Percentiles rank a stretch among this genome's conserved stretches.
These are phyloP conservation scores for Hylyphantes graminicola DNA, from an alignment of 1,140 invertebrate species.

Conservation along the genomic window DNA sequence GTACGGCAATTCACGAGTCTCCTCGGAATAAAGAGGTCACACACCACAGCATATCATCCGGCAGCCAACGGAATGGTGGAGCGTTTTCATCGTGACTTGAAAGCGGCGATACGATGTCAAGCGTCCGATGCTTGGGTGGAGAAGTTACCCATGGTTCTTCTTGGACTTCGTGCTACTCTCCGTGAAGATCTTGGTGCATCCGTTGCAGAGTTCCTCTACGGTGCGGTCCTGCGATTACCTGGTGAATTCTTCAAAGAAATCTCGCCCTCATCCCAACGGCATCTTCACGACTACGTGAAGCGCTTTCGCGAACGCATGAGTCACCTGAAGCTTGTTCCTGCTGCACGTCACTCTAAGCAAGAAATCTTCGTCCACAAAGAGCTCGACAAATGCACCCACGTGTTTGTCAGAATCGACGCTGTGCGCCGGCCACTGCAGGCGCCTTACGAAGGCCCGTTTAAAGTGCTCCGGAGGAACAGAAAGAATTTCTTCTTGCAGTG, in stretches of 20 bases:
- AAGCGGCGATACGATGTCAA: constrained; percentile 62
- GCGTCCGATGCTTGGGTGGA: neutral
- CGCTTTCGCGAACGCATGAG: neutral
- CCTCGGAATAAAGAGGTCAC: constrained; percentile 63
- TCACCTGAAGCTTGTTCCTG: neutral
- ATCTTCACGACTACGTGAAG: neutral
- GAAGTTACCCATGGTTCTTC: constrained; percentile 65
- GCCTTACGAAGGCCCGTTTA: neutral
- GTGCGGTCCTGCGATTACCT: constrained; percentile 55
- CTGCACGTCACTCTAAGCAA: neutral
- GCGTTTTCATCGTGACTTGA: constrained; percentile 67
- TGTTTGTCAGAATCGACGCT: neutral
- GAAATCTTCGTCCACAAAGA: neutral
- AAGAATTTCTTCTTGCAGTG: no score
- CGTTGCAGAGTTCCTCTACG: neutral
- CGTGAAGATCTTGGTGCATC: constrained; percentile 64
- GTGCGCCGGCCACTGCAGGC: neutral
- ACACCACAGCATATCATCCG: constrained; percentile 31
- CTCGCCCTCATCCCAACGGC: neutral
- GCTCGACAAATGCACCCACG: neutral
- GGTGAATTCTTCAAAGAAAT: constrained; percentile 49
- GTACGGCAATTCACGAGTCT: no score
- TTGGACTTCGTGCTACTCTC: constrained; percentile 62
- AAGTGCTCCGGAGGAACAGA: no score
- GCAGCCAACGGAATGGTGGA: constrained; percentile 59